Conservation (phyloP, 2,113 vertebrate species). For the Serilophus lunatus region DNA sequence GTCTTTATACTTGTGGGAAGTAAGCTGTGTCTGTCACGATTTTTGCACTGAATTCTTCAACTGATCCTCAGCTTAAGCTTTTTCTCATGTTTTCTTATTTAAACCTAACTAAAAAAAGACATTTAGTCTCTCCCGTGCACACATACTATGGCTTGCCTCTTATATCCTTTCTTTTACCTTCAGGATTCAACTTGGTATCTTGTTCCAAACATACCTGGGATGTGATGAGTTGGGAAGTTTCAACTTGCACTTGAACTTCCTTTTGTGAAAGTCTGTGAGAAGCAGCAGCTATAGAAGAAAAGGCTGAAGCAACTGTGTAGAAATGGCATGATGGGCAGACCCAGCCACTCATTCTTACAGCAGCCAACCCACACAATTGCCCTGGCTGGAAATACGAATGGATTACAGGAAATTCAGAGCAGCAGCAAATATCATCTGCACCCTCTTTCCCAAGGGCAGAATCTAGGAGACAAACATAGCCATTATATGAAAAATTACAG, state of each 20-base stretch:
- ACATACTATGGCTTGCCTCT: not conserved
- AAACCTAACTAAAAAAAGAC: not conserved
- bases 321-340: not conserved
- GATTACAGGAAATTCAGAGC: not conserved
- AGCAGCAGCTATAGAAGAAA: not conserved
- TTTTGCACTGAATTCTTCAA: not conserved
- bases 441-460: not conserved
- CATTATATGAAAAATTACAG: not conserved
- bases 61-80: not conserved
- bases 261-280: not conserved
- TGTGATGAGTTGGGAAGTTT: not conserved
- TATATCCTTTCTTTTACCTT: not conserved
- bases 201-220: not conserved
- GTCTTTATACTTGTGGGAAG: not conserved
- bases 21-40: not conserved
- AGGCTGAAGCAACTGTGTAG: not conserved
- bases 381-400: not conserved
- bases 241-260: not conserved
- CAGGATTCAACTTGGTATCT: not conserved
- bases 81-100: not conserved
- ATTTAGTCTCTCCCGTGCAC: not conserved
- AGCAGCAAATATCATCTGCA: not conserved
- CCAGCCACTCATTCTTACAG: not conserved
- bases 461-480: not conserved
- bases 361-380: not conserved